Percentiles rank a stretch among this genome's conserved stretches.
Evolutionary conservation across 2,888 invertebrate species (phyloP).

Genomic region (Hipparchia sbordonii): DNA sequence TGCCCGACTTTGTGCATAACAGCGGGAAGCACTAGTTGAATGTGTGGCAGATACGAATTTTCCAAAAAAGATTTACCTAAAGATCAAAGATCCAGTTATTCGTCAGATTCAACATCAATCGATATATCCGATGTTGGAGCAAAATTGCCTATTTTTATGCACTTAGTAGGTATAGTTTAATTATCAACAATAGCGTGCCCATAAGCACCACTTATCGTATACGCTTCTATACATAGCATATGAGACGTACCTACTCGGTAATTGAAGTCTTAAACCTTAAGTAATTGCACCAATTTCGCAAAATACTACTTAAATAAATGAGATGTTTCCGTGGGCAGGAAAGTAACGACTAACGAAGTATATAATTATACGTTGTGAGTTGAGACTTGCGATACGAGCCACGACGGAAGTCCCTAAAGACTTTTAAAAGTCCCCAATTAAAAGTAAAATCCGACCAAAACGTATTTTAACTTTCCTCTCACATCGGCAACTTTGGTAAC

Average conservation of each 20-base stretch:
- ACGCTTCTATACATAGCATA: background rate
- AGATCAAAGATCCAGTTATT: too few species aligned
- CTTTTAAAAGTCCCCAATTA: background rate
- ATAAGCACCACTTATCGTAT: background rate
- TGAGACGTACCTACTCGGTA: background rate
- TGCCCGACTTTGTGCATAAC: too few species aligned
- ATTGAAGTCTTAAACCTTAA: background rate
- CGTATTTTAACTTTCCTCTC: background rate
- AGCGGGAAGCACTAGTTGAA: too few species aligned
- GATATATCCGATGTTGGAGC: too few species aligned
- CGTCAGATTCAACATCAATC: too few species aligned
- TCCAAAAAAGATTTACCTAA: too few species aligned
- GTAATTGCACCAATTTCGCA: background rate
- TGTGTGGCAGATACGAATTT: too few species aligned
- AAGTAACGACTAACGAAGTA: background rate
- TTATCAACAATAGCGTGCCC: background rate
- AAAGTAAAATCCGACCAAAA: background rate
- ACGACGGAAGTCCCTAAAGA: background rate
- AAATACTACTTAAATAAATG: background rate
- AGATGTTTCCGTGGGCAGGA: background rate
- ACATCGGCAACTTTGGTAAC: background rate
- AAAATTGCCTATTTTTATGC: too few species aligned
- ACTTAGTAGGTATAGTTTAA: too few species aligned
- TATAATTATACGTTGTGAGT: background rate
- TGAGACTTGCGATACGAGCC: background rate